phyloP scores from a whole-genome alignment of 2,113 vertebrate species.

The Gavia stellata region DNA sequence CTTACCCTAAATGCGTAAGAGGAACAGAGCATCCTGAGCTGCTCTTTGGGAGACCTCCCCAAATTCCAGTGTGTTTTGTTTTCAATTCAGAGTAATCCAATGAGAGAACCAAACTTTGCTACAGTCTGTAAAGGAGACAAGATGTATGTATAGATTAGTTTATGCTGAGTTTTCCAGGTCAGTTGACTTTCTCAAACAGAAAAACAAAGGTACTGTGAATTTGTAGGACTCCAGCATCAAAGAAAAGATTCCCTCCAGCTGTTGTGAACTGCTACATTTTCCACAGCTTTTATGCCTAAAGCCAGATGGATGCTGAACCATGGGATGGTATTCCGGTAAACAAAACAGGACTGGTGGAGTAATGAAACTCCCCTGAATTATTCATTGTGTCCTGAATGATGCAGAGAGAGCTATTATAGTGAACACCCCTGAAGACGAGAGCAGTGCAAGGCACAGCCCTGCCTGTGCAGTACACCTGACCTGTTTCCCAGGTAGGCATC shows the following conservation, averaged over 20 bases:
- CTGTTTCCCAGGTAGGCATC: neutral
- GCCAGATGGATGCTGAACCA: neutral
- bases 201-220: neutral
- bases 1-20: neutral
- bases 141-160: neutral
- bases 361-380: constrained; percentile 41
- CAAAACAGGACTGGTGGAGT: neutral
- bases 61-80: neutral
- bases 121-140: neutral
- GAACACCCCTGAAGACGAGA: neutral
- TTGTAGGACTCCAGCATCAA: neutral
- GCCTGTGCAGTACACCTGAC: neutral
- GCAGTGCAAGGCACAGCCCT: neutral
- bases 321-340: neutral
- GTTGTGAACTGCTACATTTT: neutral
- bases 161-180: neutral
- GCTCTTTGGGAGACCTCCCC: neutral
- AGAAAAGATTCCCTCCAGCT: neutral
- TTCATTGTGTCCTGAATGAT: constrained; percentile 41
- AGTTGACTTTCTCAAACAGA: neutral
- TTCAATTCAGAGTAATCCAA: neutral
- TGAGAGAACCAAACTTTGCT: neutral
- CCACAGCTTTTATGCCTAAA: neutral
- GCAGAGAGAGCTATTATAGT: neutral
- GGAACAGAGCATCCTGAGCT: neutral